Evolutionary conservation across 2,113 vertebrate genomes (phyloP).

Genomic region (Melozone crissalis): DNA sequence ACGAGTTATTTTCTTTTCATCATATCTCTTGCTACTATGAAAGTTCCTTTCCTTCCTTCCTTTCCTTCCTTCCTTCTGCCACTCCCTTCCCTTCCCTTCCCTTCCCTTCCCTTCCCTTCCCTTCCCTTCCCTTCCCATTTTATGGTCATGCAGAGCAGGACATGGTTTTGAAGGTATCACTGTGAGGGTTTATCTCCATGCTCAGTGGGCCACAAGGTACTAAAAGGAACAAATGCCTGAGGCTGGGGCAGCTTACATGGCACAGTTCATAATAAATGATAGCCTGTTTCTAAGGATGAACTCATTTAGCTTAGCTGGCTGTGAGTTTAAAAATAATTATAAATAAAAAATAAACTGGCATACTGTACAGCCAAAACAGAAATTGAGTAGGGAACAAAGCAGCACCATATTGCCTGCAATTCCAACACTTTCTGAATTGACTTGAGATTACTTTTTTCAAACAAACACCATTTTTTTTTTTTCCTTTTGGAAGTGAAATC

Average conservation of each 20-base stretch:
- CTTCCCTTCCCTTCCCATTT: background rate
- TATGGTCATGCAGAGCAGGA: background rate
- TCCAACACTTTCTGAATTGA: background rate
- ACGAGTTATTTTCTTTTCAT: background rate
- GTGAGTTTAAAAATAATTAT: background rate
- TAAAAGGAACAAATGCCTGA: background rate
- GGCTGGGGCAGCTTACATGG: background rate
- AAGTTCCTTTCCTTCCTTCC: background rate
- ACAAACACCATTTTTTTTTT: background rate
- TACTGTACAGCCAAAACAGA: background rate
- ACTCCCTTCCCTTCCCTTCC: background rate
- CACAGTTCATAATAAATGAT: background rate
- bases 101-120: background rate
- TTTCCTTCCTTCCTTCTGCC: too few species aligned
- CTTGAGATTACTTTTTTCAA: background rate
- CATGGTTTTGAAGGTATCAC: background rate
- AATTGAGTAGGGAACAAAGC: background rate
- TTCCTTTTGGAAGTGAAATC: background rate
- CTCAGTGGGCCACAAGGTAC: background rate
- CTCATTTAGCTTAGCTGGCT: background rate
- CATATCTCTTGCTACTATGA: background rate
- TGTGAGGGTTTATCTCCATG: background rate
- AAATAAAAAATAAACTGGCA: conserved; percentile 16
- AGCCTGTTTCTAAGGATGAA: background rate
- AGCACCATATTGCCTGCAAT: background rate